Conservation (phyloP, 1,140 invertebrate genomes). For the Heliconius hermathena region DNA sequence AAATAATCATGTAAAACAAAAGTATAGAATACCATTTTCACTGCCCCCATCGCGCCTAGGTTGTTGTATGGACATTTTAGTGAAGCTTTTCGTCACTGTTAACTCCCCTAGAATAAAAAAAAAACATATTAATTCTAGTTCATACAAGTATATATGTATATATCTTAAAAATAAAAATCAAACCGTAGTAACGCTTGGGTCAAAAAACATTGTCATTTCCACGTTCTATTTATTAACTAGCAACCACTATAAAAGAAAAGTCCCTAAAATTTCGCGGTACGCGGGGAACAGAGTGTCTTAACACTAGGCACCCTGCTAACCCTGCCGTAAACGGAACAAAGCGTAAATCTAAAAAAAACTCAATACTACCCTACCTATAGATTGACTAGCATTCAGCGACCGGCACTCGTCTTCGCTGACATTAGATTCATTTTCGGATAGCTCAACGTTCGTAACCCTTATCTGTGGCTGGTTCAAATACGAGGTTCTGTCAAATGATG, state of each 20-base stretch:
- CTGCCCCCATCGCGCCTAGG: constrained; percentile 45
- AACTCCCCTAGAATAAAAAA: constrained; percentile 51
- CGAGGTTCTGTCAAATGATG: constrained; percentile 48
- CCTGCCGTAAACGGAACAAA: too few relatives aligned
- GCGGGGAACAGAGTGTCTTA: too few relatives aligned
- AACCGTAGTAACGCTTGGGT: too few relatives aligned
- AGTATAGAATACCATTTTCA: constrained; percentile 49
- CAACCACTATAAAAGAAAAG: too few relatives aligned
- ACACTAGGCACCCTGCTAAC: too few relatives aligned
- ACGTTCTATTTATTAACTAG: too few relatives aligned
- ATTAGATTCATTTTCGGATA: constrained; percentile 70
- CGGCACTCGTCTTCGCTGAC: constrained; percentile 68
- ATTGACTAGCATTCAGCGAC: constrained; percentile 68
- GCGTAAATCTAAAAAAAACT: background rate
- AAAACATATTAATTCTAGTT: background rate
- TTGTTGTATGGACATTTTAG: constrained; percentile 48
- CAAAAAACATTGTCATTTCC: too few relatives aligned
- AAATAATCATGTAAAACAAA: too few relatives aligned
- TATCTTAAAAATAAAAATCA: background rate
- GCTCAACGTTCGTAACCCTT: constrained; percentile 56
- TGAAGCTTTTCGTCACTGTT: constrained; percentile 59
- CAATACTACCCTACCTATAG: constrained; percentile 46
- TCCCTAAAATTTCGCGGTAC: too few relatives aligned
- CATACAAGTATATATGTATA: background rate
- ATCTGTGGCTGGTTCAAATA: constrained; percentile 66